These are phyloP conservation scores for Drosophila kikkawai DNA, from an alignment of 1,140 invertebrate species.

Conservation along the genomic window DNA sequence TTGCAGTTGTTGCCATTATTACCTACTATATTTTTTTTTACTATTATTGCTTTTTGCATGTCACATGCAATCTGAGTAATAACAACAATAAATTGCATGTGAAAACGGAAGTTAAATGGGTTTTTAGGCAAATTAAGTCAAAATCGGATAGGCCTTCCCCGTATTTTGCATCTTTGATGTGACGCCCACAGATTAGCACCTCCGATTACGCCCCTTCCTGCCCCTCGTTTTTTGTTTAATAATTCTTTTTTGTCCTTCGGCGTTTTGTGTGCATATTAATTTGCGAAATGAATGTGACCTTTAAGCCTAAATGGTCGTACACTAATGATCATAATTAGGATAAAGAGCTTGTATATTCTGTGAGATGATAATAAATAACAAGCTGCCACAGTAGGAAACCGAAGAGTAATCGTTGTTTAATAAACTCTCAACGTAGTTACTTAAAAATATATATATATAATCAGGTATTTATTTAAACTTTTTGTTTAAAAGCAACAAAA, in stretches of 20 bases:
- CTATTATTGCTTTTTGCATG: constrained; percentile 21
- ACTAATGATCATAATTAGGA: constrained; percentile 42
- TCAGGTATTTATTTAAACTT: background rate
- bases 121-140: constrained; percentile 46
- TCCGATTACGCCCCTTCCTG: constrained; percentile 7
- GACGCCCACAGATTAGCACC: constrained; percentile 12
- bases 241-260: constrained; percentile 28
- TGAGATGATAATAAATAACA: background rate
- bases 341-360: constrained; percentile 2
- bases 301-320: constrained; percentile 21
- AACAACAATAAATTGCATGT: constrained; percentile 31
- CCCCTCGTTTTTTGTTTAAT: background rate
- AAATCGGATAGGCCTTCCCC: constrained; percentile 1
- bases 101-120: constrained; percentile 49
- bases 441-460: background rate
- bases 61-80: constrained; percentile 34
- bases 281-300: constrained; percentile 27
- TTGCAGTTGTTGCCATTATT: constrained; percentile 14
- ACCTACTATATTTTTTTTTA: constrained; percentile 2
- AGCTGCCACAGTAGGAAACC: background rate
- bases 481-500: background rate
- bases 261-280: constrained; percentile 6
- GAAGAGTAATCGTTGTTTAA: constrained; percentile 4
- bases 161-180: constrained; percentile 11
- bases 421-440: background rate